Base-by-base conservation (phyloP, 2,888 invertebrate genomes). In the Polymixis lichenea region DNA sequence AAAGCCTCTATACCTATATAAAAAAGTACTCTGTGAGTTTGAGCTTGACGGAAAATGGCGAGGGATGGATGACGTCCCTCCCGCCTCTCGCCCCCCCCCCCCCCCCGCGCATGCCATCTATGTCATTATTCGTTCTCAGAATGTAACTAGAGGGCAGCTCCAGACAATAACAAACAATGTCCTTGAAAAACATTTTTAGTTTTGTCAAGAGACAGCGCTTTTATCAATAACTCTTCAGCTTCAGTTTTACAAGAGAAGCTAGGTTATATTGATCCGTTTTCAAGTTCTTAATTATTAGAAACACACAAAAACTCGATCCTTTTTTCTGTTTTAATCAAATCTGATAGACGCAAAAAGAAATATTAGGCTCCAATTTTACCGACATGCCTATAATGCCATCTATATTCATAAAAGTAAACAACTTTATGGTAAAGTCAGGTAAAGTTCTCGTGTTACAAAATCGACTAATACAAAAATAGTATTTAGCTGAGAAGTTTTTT, bases 1-100 rank as follows among this genome's bases (percentile, higher is more conserved):
- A n/a, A n/a, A n/a, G n/a, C n/a, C n/a, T n/a, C n/a, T n/a, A n/a
- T n/a, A n/a, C n/a, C n/a, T n/a, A n/a, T n/a, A n/a, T n/a, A n/a
- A n/a, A n/a, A n/a, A n/a, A n/a, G n/a, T n/a, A n/a, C n/a, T n/a
- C n/a, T n/a, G n/a, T n/a, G n/a, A n/a, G n/a, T n/a, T n/a, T 91
- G 90, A 91, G 95, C 93, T 95, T 95, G 95, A 95, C 95, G 94
- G 95, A 95, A 96, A 96, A 96, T 96, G 95, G 95, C 95, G 95
- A 95, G 94, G 94, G 92, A 92, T 92, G 92, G 90, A 89, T 90
- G 90, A 90, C 89, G 89, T 90, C 92, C 93, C 93, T 90, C 92
- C 90, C 93, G 90, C 92, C 92, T 87, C 95, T 89, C 90, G 64
- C 90, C 92, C 90, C 93, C 90, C 92, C 92, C 87, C 95, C 89